Conservation (phyloP, 2,888 invertebrate genomes). For the Erebia epiphron region DNA sequence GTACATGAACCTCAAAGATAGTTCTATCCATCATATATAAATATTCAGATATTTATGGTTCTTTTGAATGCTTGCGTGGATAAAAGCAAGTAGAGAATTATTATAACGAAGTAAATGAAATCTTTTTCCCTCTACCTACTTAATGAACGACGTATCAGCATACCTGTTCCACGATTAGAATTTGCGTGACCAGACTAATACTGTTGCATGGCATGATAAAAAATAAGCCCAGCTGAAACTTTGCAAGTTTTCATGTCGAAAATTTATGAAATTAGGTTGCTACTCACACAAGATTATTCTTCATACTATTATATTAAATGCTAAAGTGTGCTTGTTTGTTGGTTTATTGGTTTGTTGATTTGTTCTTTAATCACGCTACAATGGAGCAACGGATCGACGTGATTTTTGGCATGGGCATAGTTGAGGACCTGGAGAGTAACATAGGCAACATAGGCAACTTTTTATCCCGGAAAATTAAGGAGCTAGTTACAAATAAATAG, state of each 20-base stretch:
- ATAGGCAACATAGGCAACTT: too few relatives aligned
- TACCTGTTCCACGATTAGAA: constrained; percentile 32
- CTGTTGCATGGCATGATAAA: constrained; percentile 33
- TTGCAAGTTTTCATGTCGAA: constrained; percentile 30
- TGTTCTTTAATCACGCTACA: too few relatives aligned
- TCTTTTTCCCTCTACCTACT: constrained; percentile 30
- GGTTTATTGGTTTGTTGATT: too few relatives aligned
- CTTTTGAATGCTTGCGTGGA: background rate
- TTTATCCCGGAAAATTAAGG: too few relatives aligned
- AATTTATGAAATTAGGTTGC: constrained; percentile 33
- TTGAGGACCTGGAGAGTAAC: too few relatives aligned
- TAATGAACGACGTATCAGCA: constrained; percentile 27
- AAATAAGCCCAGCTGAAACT: constrained; percentile 29
- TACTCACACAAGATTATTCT: background rate
- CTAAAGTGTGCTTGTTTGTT: too few relatives aligned
- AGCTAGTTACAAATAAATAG: too few relatives aligned
- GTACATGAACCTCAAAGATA: too few relatives aligned
- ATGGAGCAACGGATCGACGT: too few relatives aligned
- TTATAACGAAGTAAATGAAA: constrained; percentile 33
- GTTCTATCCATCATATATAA: background rate
- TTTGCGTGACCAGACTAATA: constrained; percentile 32
- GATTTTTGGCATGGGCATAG: too few relatives aligned
- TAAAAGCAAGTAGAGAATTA: background rate
- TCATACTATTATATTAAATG: too few relatives aligned
- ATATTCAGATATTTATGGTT: background rate